Base-by-base conservation (phyloP, 2,888 invertebrate species). In the Mechanitis messenoides region DNA sequence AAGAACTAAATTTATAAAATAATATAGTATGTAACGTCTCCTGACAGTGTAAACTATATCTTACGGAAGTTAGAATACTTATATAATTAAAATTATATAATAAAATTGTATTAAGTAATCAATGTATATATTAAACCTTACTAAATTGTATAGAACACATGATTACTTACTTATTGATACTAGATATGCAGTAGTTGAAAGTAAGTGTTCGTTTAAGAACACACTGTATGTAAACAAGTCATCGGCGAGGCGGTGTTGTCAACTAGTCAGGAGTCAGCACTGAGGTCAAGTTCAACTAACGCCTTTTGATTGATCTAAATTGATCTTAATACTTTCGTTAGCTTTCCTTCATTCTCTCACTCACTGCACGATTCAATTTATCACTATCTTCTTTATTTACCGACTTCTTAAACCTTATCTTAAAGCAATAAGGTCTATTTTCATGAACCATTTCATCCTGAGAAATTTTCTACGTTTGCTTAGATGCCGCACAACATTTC, bases 231-330 rank as follows among this genome's bases (percentile, higher is more conserved):
- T 20, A 20, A 20, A 20, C 20, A 20, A 38, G 7, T 1, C 4
- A 38, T 38, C 4, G 38, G 3, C 7, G 31, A 9, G 42, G 7
- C 11, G 46, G 58, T 58, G 58, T 62, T 62, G 71, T 67, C 62
- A 72, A 70, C 62, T 20, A 20, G 20, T 20, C 20, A 20, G 20
- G 20, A 20, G 20, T 20, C 70, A 72, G 68, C 72, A 70, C 67
- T 71, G 71, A 73, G 81, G 80, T 84, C 84, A 80, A 75, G 78
- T 75, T 77, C 74, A 72, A 66, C 69, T 69, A 72, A 76, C 76
- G 72, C 73, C 73, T 76, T 72, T 77, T 81, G 79, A 85, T 85
- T 83, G 81, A 73, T 72, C 72, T 74, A 77, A 82, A 85, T 85
- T 84, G 80, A 70, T 71, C 72, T 71, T 73, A 73, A 75, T 76